A percentile compares a stretch with the other conserved stretches of the same genome.
phyloP scores from a whole-genome alignment of 2,113 vertebrate genomes.

The Sterrhoptilus dennistouni region DNA sequence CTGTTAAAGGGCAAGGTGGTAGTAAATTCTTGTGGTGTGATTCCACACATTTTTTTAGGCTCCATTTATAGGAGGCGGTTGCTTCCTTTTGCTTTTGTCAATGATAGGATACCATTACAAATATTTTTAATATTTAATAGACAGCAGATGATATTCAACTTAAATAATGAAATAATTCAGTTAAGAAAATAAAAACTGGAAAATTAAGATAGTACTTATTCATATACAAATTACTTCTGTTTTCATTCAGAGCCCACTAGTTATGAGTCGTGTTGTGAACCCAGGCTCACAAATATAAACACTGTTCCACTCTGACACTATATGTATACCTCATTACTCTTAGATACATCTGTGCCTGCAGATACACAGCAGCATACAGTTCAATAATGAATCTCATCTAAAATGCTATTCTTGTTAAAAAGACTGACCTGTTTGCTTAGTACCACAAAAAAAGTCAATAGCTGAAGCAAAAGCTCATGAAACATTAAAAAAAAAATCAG shows the following conservation, averaged over 20 bases:
- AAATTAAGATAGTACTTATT: not conserved
- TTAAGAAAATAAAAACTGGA: not conserved
- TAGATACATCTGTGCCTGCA: not conserved
- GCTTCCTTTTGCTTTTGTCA: not conserved
- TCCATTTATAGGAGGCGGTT: not conserved
- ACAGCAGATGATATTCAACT: not conserved
- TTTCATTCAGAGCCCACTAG: constrained; percentile 11
- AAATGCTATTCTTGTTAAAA: not conserved
- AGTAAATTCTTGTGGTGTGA: not conserved
- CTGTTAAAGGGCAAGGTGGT: not conserved
- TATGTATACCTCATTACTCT: not conserved
- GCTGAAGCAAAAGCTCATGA: not conserved
- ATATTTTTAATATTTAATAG: not conserved
- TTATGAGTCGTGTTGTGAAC: constrained; percentile 6
- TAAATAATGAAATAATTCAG: not conserved
- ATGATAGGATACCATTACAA: not conserved
- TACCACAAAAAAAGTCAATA: not conserved
- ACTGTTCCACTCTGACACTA: constrained; percentile 21
- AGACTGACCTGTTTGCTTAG: not conserved
- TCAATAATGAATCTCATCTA: not conserved
- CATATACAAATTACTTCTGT: not conserved
- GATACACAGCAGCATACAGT: not conserved
- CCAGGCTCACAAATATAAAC: not conserved
- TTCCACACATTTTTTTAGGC: not conserved
- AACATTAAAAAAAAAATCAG: not conserved